phyloP scores from a whole-genome alignment of 37 sponge, comb jelly and placozoan species.

The Trichoplax adhaerens region DNA sequence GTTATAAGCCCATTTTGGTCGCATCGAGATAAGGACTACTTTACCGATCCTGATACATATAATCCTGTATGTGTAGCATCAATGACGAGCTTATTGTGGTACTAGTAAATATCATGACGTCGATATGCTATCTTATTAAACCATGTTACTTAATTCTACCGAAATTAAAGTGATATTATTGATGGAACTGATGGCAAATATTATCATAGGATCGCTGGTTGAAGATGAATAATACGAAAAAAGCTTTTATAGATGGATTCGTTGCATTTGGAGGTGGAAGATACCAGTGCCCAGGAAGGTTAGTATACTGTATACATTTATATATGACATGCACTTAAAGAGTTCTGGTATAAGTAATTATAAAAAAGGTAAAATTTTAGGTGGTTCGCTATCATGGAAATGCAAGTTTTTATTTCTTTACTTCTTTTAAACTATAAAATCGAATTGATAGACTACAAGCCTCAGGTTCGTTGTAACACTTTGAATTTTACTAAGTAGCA shows the following conservation, averaged over 20 bases:
- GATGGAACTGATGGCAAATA: too few relatives aligned
- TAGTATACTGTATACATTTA: slow-evolving; percentile 1
- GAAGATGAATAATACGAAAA: slow-evolving; percentile 38
- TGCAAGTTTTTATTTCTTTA: slow-evolving; percentile 40
- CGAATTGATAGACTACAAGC: too few relatives aligned
- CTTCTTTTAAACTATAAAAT: too few relatives aligned
- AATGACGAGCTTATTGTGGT: too few relatives aligned
- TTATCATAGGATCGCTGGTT: slow-evolving; percentile 42
- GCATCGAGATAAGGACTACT: slow-evolving; percentile 40
- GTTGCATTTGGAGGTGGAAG: slow-evolving; percentile 70
- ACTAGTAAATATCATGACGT: too few relatives aligned
- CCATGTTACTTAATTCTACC: too few relatives aligned
- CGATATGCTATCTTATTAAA: too few relatives aligned
- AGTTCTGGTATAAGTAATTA: too few relatives aligned
- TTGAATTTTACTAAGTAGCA: too few relatives aligned
- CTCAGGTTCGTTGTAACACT: too few relatives aligned
- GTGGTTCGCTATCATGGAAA: slow-evolving; percentile 74
- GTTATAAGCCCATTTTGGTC: slow-evolving; percentile 55
- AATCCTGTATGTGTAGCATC: slow-evolving; percentile 30
- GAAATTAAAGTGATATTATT: too few relatives aligned
- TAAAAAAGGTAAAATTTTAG: slow-evolving; percentile 1
- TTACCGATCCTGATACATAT: slow-evolving; percentile 53
- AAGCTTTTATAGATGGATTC: slow-evolving; percentile 51
- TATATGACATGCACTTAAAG: neutral
- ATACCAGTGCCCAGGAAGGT: slow-evolving; percentile 71